A percentile compares a stretch with the other conserved stretches of the same genome.
Evolutionary conservation across 2,888 invertebrate species (phyloP).

Genomic region (Cerastis rubricosa): DNA sequence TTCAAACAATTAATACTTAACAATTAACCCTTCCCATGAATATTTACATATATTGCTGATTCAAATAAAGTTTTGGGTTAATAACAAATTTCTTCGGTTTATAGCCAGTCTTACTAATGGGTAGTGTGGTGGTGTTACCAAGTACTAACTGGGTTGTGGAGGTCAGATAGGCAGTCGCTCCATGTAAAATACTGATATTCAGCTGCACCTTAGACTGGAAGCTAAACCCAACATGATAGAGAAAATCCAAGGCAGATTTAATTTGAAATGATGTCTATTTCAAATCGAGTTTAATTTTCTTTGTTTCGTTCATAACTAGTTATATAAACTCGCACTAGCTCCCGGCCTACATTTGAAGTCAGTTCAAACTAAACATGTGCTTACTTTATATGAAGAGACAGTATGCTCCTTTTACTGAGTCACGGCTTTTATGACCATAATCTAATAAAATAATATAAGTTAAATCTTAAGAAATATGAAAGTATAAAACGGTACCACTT

Average conservation of each 20-base stretch:
- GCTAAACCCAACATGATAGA: background rate
- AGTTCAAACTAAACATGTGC: constrained; percentile 56
- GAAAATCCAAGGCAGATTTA: background rate
- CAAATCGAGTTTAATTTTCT: background rate
- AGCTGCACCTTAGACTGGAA: background rate
- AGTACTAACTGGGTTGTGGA: background rate
- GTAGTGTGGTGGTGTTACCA: background rate
- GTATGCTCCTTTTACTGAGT: constrained; percentile 40
- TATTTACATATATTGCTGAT: background rate
- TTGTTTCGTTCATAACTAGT: background rate
- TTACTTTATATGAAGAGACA: constrained; percentile 44
- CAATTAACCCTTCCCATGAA: background rate
- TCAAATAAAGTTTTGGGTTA: background rate
- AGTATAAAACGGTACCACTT: too few relatives aligned
- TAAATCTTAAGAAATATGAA: too few relatives aligned
- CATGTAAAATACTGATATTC: background rate
- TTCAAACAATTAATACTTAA: background rate
- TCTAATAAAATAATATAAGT: background rate
- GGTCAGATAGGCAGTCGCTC: background rate
- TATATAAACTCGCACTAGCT: constrained; percentile 33
- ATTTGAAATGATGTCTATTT: background rate
- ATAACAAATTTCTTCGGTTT: background rate
- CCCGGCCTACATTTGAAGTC: constrained; percentile 58
- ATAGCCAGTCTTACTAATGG: background rate
- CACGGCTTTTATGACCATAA: constrained; percentile 15